A percentile compares a stretch with the other conserved stretches of the same genome.
These are phyloP conservation scores for Monodelphis domestica DNA, from an alignment of 2,797 vertebrate genomes.

Conservation along the genomic window DNA sequence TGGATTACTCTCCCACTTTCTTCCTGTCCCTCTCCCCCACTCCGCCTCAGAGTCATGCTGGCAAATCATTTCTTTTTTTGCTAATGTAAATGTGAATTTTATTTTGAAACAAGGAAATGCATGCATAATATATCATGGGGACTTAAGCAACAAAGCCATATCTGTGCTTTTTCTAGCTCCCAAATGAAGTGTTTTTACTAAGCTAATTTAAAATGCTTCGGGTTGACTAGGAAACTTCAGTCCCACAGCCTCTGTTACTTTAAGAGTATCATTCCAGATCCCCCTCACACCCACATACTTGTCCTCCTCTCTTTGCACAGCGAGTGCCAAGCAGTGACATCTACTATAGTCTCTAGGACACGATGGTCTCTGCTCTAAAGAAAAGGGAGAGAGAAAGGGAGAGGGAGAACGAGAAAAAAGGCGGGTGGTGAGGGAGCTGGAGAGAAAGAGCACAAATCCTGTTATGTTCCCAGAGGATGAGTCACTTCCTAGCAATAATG, in stretches of 20 bases:
- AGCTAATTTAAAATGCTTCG: conserved; percentile 53
- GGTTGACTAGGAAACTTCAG: neutral
- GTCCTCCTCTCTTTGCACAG: conserved; percentile 83
- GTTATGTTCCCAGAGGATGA: conserved; percentile 86
- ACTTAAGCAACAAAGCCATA: neutral
- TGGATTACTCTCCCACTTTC: neutral
- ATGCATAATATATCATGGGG: neutral
- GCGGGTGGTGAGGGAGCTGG: conserved; percentile 32
- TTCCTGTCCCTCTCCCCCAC: conserved; percentile 18
- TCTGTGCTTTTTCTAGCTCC: conserved; percentile 65
- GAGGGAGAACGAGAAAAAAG: conserved; percentile 42
- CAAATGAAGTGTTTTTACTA: conserved; percentile 63
- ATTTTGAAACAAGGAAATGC: conserved; percentile 51
- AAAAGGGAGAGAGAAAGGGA: conserved; percentile 53
- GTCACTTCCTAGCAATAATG: conserved; percentile 87
- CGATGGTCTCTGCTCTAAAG: conserved; percentile 77
- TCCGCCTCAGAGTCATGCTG: conserved; percentile 32
- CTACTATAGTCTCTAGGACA: conserved; percentile 87
- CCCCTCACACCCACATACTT: conserved; percentile 83
- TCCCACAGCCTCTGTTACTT: conserved; percentile 75
- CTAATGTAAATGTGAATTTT: conserved; percentile 68
- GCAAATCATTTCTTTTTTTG: conserved; percentile 29
- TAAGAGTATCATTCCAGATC: conserved; percentile 80
- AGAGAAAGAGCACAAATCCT: conserved; percentile 81
- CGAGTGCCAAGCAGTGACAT: conserved; percentile 90